Base-by-base conservation (phyloP, 2,113 vertebrate species). In the Phalacrocorax brasilianus region DNA sequence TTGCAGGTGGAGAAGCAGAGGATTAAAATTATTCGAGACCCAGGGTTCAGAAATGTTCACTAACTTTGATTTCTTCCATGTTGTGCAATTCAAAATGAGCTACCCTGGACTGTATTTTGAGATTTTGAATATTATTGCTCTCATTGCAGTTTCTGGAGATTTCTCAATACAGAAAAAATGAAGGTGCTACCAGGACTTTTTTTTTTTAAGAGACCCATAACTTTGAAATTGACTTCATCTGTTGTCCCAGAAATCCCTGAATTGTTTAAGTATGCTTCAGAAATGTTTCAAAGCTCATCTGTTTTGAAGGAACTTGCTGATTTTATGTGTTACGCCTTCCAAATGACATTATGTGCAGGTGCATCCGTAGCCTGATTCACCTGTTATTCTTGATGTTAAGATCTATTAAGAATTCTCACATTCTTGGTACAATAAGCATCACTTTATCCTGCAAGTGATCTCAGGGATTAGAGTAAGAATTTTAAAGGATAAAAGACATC, bases 401-500 rank as follows among this genome's bases (percentile, higher is more conserved):
- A 65, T 44, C 61, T 82, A 40, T 30, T 23, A 17, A 74, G 32
- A 52, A 86, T 61, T 93, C 22, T 56, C 40, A 35, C 33, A 21
- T 81, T 84, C 72, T 80, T 56, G 7, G 27, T 8, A 83, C 50
- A 93, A 80, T 40, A 90, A 68, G 17, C 33, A 78, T 55, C 11
- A 19, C 17, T 88, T 91, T 74, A 77, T 85, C 80, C 88, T 87
- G 20, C 32, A 70, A 89, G 40, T 58, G 49, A 95, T 94, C 76
- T 78, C 56, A 45, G 19, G 67, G 83, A 92, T 93, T 96, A 78
- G 15, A 58, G 20, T 53, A 87, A 84, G 76, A 93, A 89, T 89
- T 93, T 94, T 87, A 86, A 89, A 74, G 50, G 75, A 74, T 92
- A 85, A 79, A 73, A 93, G 14, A 72, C 21, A 84, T 68, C 65